Evolutionary conservation across 2,113 vertebrate genomes (phyloP).

Genomic region (Myocastor coypus): DNA sequence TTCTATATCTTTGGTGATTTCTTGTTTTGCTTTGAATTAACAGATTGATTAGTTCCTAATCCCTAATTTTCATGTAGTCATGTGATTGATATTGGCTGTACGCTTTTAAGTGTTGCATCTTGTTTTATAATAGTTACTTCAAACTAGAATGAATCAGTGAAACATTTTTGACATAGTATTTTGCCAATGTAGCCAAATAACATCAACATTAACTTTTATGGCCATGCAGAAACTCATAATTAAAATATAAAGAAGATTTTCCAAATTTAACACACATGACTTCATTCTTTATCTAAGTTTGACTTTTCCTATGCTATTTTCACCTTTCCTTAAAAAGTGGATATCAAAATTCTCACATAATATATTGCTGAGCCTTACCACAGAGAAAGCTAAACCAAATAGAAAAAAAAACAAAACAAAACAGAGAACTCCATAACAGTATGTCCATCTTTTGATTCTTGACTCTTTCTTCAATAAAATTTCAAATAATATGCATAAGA

Average conservation of each 20-base stretch:
- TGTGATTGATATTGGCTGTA: neutral
- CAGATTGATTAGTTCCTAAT: neutral
- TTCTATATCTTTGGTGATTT: neutral
- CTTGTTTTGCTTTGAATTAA: neutral
- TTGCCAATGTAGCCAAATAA: neutral
- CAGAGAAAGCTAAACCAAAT: neutral
- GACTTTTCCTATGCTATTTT: neutral
- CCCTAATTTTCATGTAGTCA: neutral
- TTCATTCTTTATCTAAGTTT: neutral
- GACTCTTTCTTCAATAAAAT: neutral
- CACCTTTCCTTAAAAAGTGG: neutral
- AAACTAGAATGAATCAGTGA: neutral
- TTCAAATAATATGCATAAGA: neutral
- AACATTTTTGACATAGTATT: neutral
- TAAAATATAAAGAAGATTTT: neutral
- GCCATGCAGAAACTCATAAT: neutral
- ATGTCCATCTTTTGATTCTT: neutral
- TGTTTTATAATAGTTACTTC: neutral
- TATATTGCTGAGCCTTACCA: neutral
- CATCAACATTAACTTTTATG: neutral
- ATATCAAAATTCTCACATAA: neutral
- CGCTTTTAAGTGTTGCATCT: neutral
- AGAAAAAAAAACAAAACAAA: neutral
- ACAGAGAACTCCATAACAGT: neutral
- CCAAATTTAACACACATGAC: neutral